Conservation (phyloP, 2,888 invertebrate genomes). For the Electrophaes corylata region DNA sequence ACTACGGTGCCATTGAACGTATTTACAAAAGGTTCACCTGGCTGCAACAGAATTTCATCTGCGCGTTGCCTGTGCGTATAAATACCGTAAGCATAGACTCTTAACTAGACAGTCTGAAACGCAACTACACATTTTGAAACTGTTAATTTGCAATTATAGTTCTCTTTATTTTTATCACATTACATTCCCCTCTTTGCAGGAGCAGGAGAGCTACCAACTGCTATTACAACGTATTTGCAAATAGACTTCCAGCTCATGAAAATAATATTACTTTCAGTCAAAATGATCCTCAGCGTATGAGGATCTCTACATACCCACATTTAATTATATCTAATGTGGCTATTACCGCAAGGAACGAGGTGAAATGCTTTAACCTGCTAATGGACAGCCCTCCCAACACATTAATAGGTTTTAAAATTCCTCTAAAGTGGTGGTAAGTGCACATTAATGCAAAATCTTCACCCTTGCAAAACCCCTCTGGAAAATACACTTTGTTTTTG, state of each 20-base stretch:
- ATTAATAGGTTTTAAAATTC: constrained; percentile 69
- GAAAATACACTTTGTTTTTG: constrained; percentile 27
- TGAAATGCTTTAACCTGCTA: constrained; percentile 65
- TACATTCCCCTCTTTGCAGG: no score
- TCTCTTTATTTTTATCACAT: no score
- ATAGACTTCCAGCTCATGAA: constrained; percentile 9
- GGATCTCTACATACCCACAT: constrained; percentile 27
- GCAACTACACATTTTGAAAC: no score
- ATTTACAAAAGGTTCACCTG: no score
- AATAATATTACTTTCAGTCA: constrained; percentile 12
- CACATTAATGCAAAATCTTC: constrained; percentile 47
- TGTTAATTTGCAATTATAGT: no score
- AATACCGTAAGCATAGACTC: no score
- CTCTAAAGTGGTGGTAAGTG: constrained; percentile 46
- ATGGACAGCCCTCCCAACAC: constrained; percentile 69
- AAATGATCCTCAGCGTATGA: constrained; percentile 13
- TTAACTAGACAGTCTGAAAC: no score
- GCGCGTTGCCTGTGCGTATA: no score
- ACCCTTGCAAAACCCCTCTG: constrained; percentile 30
- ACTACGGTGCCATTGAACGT: no score
- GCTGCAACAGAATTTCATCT: no score
- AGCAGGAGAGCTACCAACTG: not conserved
- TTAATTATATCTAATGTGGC: constrained; percentile 39
- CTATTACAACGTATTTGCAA: not conserved
- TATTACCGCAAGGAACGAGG: constrained; percentile 49